These are phyloP conservation scores for Tinamus guttatus DNA, from an alignment of 2,113 vertebrate species.

Conservation along the genomic window DNA sequence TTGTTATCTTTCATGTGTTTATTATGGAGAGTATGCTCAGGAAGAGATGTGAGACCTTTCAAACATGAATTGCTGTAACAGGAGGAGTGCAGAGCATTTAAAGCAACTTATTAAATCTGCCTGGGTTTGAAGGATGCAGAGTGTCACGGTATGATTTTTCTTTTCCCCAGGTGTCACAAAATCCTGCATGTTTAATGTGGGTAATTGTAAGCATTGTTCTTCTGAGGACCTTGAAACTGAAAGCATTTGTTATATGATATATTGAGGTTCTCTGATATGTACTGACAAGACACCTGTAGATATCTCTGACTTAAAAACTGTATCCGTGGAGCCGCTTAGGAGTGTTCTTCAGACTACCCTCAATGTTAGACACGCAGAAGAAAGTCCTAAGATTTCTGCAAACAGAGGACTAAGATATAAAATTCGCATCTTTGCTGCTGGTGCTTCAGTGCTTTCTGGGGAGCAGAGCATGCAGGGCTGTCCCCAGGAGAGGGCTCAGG, in stretches of 20 bases:
- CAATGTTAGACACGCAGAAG: not conserved
- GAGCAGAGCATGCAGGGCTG: not conserved
- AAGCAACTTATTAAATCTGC: not conserved
- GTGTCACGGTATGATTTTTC: not conserved
- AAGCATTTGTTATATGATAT: not conserved
- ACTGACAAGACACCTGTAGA: not conserved
- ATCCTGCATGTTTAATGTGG: not conserved
- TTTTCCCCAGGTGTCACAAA: not conserved
- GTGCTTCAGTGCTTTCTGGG: not conserved
- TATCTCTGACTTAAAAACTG: not conserved
- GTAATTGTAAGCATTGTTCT: not conserved
- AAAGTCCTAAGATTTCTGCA: not conserved
- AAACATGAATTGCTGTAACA: not conserved
- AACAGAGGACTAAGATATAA: not conserved
- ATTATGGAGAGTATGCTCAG: not conserved
- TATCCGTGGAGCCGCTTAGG: not conserved
- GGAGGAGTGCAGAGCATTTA: not conserved
- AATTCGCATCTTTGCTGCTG: accelerated
- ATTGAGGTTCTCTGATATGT: not conserved
- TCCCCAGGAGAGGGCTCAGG: not conserved
- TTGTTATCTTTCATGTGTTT: slow-evolving; percentile 22
- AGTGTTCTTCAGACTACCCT: not conserved
- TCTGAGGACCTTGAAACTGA: not conserved
- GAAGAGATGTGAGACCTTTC: slow-evolving; percentile 1
- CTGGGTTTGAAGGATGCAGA: not conserved